Evolutionary conservation across 2,113 vertebrate species (phyloP), one percentile per base, ranked within the genome.

Genomic region (Chloebia gouldiae): DNA sequence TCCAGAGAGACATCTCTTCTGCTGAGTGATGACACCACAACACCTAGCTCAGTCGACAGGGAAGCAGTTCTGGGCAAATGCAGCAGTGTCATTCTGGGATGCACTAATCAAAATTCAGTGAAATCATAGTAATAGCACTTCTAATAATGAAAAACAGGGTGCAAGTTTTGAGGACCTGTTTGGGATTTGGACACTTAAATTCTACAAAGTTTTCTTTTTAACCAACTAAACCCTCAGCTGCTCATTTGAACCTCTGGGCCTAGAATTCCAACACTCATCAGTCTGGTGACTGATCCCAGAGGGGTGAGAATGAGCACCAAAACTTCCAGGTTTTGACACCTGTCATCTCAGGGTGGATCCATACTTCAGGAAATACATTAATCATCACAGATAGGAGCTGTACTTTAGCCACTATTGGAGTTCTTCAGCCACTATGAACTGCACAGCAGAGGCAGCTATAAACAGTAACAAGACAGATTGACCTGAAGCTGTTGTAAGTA

Each of bases 261-360:
- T 87, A 33, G 28, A 44, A 39, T 28, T 76, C 53, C 40, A 81
- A 0, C 17, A 22, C 5, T 59, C 12, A 15, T 11, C 0, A 0
- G 23, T 57, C 60, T 63, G 30, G 27, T 2, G 1, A 44, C 31
- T 86, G 45, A 66, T 59, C 31, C 24, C 1, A 0, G 19, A 59
- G 30, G 31, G 4, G 10, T 39, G 3, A 49, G 30, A 89, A 81
- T 12, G 7, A 60, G 28, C 65, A 56, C 13, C 71, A 71, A 78
- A 78, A 44, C 10, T 76, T 66, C 20, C 49, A 84, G 35, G 19
- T 24, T 64, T 19, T 44, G 44, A 51, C 57, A 91, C 20, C 19
- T 53, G 13, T 22, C 24, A 27, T 23, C 64, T 75, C 73, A 45
- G 16, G 6, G 3, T 50, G 6, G 11, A 24, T 33, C 30, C 10